These are phyloP conservation scores for Bombus consobrinus DNA, from an alignment of 1,140 invertebrate species.

Conservation along the genomic window DNA sequence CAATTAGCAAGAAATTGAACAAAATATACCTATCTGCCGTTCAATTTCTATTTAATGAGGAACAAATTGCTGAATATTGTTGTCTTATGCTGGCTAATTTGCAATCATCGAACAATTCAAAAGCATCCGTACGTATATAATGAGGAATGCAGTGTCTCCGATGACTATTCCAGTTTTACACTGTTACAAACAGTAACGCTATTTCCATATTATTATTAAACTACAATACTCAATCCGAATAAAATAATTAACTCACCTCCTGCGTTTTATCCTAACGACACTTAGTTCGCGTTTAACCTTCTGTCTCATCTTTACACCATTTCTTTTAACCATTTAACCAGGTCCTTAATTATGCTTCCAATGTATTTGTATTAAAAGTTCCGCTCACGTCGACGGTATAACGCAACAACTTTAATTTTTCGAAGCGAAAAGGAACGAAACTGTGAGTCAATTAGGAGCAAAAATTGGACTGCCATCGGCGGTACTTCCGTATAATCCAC, in stretches of 20 bases:
- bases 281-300: not conserved
- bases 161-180: not conserved
- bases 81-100: not conserved
- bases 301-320: not conserved
- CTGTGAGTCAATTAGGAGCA: conserved; percentile 40
- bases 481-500: conserved; percentile 41
- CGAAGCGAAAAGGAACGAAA: not conserved
- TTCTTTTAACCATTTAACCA: too few relatives aligned
- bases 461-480: conserved; percentile 47
- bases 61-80: not conserved
- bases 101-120: not conserved
- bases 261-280: not conserved
- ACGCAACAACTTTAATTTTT: conserved; percentile 2
- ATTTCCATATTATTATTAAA: not conserved
- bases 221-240: not conserved
- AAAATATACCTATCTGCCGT: not conserved
- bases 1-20: not conserved
- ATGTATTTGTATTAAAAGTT: not conserved
- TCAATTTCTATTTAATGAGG: too few relatives aligned
- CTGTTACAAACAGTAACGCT: not conserved
- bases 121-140: not conserved
- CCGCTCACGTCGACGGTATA: not conserved
- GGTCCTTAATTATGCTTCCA: not conserved
- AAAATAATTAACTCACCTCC: not conserved
- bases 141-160: not conserved